Base-by-base conservation (phyloP, 2,797 vertebrate genomes). In the Microctenopoma stevenorrisi region DNA sequence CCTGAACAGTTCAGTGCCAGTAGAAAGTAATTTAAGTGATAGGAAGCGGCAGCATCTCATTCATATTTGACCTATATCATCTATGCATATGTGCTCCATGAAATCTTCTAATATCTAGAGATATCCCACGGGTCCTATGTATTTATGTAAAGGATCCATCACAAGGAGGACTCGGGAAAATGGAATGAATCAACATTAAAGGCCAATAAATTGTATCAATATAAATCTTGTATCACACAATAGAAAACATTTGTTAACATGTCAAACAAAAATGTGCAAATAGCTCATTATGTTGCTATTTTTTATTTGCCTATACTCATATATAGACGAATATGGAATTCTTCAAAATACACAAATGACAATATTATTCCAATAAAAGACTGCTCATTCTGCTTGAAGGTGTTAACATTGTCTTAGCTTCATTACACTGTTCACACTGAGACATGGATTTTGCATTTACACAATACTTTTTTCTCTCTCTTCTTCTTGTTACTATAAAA, bases 11-110 rank as follows among this genome's bases (percentile, higher is more conserved):
- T 4, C 18, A 12, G 60, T 33, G 42, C 68, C 62, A 76, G 67
- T 64, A 35, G 51, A 15, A 62, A 53, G 70, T 48, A 81, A 26
- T 55, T 62, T 53, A 50, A 50, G 64, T 33, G 55, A 64, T 44
- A 64, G 64, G 53, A 79, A 38, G 60, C 71, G 79, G 15, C 66
- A 51, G 44, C 26, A 30, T 50, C 60, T 81, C 76, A 72, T 83
- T 81, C 18, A 81, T 78, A 78, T 82, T 79, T 85, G 54, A 83
- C 72, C 50, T 54, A 35, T 58, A 28, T 71, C 64, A 65, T 30
- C 25, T 38, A 46, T 64, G 67, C 59, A 79, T 67, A 51, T 68
- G 55, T 44, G 55, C 25, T 25, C 65, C 16, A 30, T 35, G 40
- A 73, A 15, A 71, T 51, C 16, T 44, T 59, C 76, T 57, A 48